A percentile compares a stretch with the other conserved stretches of the same genome.
Conservation (phyloP, 2,113 vertebrate genomes). For the western clawed frog (Xenopus tropicalis) region DNA sequence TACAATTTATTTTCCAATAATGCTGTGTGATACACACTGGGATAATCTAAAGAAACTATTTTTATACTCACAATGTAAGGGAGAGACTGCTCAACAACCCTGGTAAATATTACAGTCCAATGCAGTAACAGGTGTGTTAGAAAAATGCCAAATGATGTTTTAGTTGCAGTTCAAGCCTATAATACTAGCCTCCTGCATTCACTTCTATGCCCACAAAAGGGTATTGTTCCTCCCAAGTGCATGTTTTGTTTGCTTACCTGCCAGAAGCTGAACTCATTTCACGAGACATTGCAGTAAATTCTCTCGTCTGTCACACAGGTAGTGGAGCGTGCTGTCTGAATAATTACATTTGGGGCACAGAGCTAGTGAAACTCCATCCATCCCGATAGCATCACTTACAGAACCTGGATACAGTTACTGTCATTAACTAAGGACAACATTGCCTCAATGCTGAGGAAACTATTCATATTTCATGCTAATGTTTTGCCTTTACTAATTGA, state of each 20-base stretch:
- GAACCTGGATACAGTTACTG: constrained; percentile 30
- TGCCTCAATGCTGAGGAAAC: constrained; percentile 9
- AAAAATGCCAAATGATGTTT: too few species aligned
- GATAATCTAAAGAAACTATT: too few species aligned
- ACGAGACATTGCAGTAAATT: background rate
- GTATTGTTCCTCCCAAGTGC: too few species aligned
- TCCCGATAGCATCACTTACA: constrained; percentile 28
- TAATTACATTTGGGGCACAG: constrained; percentile 29
- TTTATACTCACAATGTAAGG: too few species aligned
- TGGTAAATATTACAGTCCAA: too few species aligned
- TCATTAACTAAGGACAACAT: constrained; percentile 28
- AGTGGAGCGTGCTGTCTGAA: background rate
- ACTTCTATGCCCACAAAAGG: too few species aligned
- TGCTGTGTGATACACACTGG: too few species aligned
- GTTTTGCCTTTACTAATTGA: constrained; percentile 11
- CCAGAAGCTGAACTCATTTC: constrained; percentile 17
- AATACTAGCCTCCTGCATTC: too few species aligned
- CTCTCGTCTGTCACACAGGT: background rate
- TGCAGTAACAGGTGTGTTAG: too few species aligned
- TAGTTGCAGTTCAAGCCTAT: too few species aligned
- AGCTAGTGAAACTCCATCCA: constrained; percentile 33
- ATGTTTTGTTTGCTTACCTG: constrained; percentile 22
- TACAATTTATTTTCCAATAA: too few species aligned
- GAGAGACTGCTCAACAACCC: too few species aligned
- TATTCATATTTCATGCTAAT: background rate